Base-by-base conservation (phyloP, 2,888 invertebrate species). In the Argyresthia albistria region DNA sequence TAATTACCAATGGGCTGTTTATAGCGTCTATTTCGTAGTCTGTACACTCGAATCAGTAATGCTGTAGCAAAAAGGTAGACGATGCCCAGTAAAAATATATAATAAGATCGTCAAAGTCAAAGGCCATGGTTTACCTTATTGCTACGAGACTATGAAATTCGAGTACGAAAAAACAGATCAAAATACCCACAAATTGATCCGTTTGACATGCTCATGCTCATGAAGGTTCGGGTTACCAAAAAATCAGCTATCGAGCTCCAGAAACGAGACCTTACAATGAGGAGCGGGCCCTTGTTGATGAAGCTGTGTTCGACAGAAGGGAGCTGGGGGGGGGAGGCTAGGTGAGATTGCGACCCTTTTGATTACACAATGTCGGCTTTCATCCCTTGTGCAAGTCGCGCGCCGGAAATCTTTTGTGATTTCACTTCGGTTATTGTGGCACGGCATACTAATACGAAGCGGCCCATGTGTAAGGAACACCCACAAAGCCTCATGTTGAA, bases 361-460 rank as follows among this genome's bases (percentile, higher is more conserved):
- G 86, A 87, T 87, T 87, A 87, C 86, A 84, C 82, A 83, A 82
- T 82, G 84, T 83, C 76, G 82, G 77, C 82, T 83, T 83, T 84
- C 83, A 82, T 84, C 80, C 82, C 81, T 80, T 80, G 83, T 82
- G 81, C 80, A 77, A 83, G 83, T 80, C 83, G 81, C 79, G 82
- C 78, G 72, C 82, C 84, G 84, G 84, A 86, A 84, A 84, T 87
- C 86, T 87, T 87, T 87, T 87, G 84, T 87, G 83, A 82, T 83
- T 84, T 76, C 73, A 76, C 80, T 83, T 83, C 80, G 79, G 81
- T 82, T 86, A 82, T 82, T 86, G 80, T 80, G 81, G 83, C 68
- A 65, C 68, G 69, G 83, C 81, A 86, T 86, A 84, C 84, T 84
- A 84, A 84, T 84, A 84, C 67, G 76, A 71, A 61, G 60, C 74